Conservation (phyloP, 2,797 vertebrate genomes). For the Kryptopterus vitreolus region DNA sequence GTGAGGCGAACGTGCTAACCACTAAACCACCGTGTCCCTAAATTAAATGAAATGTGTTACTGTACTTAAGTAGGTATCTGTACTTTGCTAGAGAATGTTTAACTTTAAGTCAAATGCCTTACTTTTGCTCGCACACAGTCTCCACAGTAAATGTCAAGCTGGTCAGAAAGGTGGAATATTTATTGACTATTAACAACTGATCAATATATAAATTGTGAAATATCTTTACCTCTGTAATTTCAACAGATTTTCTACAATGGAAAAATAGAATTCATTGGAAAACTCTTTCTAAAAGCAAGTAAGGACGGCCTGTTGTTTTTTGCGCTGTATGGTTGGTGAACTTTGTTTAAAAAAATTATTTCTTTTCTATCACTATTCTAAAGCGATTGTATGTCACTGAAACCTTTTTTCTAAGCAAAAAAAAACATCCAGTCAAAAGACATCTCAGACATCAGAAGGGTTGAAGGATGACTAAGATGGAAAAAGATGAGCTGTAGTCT, state of each 20-base stretch:
- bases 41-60: too few relatives aligned
- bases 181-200: neutral
- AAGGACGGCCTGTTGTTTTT: too few relatives aligned
- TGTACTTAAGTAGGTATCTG: too few relatives aligned
- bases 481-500: conserved; percentile 2
- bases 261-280: neutral
- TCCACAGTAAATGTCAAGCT: neutral
- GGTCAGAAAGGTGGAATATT: neutral
- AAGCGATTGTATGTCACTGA: neutral
- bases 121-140: too few relatives aligned
- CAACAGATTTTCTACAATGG: neutral
- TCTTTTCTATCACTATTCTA: neutral
- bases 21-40: too few relatives aligned
- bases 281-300: neutral
- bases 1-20: too few relatives aligned
- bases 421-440: neutral
- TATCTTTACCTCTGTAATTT: neutral
- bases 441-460: neutral
- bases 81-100: too few relatives aligned
- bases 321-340: too few relatives aligned
- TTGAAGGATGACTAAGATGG: neutral
- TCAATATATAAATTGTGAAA: neutral
- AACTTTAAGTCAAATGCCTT: too few relatives aligned
- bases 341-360: too few relatives aligned
- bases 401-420: neutral